Conservation (phyloP, 2,113 vertebrate genomes). For the Alexandromys fortis region DNA sequence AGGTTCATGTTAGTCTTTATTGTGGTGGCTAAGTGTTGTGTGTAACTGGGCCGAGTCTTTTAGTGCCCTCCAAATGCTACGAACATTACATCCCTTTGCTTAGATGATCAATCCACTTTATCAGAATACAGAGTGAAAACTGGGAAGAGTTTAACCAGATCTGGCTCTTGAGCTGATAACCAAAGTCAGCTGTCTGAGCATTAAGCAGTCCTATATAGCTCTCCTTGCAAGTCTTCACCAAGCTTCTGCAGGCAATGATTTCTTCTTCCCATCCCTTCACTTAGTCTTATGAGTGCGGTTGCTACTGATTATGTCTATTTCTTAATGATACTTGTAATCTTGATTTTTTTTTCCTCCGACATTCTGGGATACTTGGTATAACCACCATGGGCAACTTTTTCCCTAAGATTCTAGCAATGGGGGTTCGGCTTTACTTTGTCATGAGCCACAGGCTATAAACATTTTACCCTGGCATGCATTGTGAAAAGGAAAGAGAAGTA, state of each 20-base stretch:
- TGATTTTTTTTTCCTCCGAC: not conserved
- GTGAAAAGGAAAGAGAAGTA: not conserved
- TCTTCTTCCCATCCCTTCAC: not conserved
- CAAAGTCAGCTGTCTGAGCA: conserved; percentile 64
- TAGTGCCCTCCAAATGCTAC: not conserved
- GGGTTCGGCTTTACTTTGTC: conserved; percentile 6
- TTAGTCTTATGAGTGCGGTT: not conserved
- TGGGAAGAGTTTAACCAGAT: conserved; percentile 56
- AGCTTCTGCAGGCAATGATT: not conserved
- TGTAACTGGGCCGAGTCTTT: not conserved
- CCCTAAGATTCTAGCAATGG: not conserved
- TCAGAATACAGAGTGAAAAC: conserved; percentile 12
- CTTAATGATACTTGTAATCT: conserved; percentile 23
- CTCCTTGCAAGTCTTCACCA: not conserved
- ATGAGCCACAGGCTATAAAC: conserved; percentile 38
- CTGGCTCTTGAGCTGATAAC: conserved; percentile 37
- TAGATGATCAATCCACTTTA: conserved; percentile 54
- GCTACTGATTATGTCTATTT: conserved; percentile 14
- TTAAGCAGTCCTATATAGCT: conserved; percentile 11
- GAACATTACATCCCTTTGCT: conserved; percentile 43
- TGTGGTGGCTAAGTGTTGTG: not conserved
- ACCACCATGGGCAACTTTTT: not conserved
- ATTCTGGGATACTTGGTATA: conserved; percentile 52
- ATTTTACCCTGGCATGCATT: not conserved
- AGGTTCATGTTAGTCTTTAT: not conserved